Evolutionary conservation across 2,888 invertebrate species (phyloP), one percentile per base, ranked within the genome.

Genomic region (Leptarthrus brevirostris): DNA sequence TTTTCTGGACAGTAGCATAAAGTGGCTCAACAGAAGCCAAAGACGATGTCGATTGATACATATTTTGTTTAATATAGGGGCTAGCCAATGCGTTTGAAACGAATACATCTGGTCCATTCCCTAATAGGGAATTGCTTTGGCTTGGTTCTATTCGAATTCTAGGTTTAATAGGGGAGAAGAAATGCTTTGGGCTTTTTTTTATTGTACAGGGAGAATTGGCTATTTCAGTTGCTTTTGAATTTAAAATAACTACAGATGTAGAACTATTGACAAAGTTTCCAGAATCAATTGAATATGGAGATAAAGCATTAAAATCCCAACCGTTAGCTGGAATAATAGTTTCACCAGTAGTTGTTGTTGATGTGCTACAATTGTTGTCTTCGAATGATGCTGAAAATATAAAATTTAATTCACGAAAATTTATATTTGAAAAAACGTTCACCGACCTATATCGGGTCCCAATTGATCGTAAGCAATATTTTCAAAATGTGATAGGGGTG

Each of bases 131-230:
- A n/a, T 3, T 47, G 3, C 18, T 82, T 78, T 74, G 84, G 81
- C 26, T 5, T 22, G 40, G 44, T 78, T 83, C 80, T 66, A 83
- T 77, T 78, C 80, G 81, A 44, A 83, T 78, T 72, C 82, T 81
- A 52, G 83, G 83, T 77, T 84, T 84, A 5, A 86, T 80, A 14
- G 86, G 87, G 20, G 86, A 83, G 78, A 87, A 87, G 76, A 87
- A 87, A 77, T 87, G 86, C 77, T 83, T 86, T 0, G 84, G 85
- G 74, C 80, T 82, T 70, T 80, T 69, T 18, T 49, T 49, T 16
- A 34, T 52, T 2, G 8, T 2, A 18, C 49, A 24, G 22, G 26
- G 6, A 10, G 53, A 54, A 24, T 72, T 77, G 70, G n/a, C 26
- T 30, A 30, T 61, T 8, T 16, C 53, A 69, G 16, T 12, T 70